Base-by-base conservation (phyloP, 2,113 vertebrate species). In the Lophochroa leadbeateri region DNA sequence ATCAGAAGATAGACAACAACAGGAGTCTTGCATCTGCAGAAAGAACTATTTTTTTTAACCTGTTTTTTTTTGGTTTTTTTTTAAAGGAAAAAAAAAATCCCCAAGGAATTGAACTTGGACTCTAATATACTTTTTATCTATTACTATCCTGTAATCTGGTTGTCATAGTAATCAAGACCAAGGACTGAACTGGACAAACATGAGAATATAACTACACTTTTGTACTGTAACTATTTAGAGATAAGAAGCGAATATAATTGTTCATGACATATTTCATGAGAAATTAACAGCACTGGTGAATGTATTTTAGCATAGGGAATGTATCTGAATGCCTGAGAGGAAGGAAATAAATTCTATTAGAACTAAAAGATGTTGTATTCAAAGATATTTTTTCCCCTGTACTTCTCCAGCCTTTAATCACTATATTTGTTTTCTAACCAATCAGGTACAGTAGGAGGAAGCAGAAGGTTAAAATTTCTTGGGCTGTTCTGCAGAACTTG, bases 81-180 rank as follows among this genome's bases (percentile, higher is more conserved):
- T 0, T 2, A 2, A 5, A 3, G 4, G 2, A 0, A 12, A 12
- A 4, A 12, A 5, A 33, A 20, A n/a, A 19, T 85, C 10, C 5
- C 39, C 15, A n/a, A 78, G 43, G 33, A 88, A 19, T 58, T 28
- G 6, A 79, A 41, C 10, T 74, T 53, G 53, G n/a, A 23, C 41
- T 68, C 10, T 53, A 69, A 86, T n/a, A 53, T 20, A 77, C 2
- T 35, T 67, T 63, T 82, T 90, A 53, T 68, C 21, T 50, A 6
- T 79, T 92, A 29, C 29, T 79, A 17, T 67, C 29, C 50, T 86
- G 17, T 68, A 70, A 58, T 83, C 17, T 83, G 41, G n/a, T 86
- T 90, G 57, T 44, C 72, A 15, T 63, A 63, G 60, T 63, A 86
- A 86, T 96, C 41, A 68, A 75, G 77, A 90, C 19, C 31, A 64